Evolutionary conservation across 1,140 invertebrate species (phyloP).

Genomic region (Apis florea): DNA sequence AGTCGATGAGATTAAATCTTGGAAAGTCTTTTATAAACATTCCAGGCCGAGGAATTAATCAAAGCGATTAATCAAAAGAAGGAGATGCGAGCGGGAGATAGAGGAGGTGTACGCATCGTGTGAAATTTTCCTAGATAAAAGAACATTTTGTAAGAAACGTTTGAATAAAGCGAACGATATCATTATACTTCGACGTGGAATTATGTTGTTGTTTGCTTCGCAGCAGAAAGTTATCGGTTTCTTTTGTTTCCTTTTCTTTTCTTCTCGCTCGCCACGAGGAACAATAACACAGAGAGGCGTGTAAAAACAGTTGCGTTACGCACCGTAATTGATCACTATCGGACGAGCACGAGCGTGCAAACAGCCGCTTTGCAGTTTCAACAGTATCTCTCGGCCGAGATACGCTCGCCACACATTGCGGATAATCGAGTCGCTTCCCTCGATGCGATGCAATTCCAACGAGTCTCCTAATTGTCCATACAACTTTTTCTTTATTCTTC

Average conservation of each 20-base stretch:
- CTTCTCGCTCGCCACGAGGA: neutral
- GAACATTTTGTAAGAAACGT: no score
- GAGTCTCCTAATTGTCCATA: slow-evolving; percentile 16
- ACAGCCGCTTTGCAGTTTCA: slow-evolving; percentile 43
- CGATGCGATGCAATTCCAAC: slow-evolving; percentile 21
- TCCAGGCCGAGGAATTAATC: no score
- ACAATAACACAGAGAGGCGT: slow-evolving; percentile 32
- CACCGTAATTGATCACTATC: slow-evolving; percentile 48
- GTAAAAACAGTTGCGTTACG: slow-evolving; percentile 49
- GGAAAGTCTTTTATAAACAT: no score
- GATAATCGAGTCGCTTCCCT: neutral
- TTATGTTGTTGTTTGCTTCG: no score
- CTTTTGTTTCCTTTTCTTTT: neutral
- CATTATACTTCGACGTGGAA: no score
- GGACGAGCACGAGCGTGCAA: slow-evolving; percentile 46
- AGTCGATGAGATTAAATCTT: no score
- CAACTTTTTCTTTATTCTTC: neutral
- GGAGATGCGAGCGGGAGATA: no score
- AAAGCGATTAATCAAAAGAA: no score
- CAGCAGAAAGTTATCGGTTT: no score
- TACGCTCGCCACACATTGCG: slow-evolving; percentile 5
- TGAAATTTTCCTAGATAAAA: no score
- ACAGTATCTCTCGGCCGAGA: slow-evolving; percentile 10
- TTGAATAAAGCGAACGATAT: no score
- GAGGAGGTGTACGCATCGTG: no score